These are phyloP conservation scores for Vesta saturnalis DNA, from an alignment of 2,888 invertebrate species.

Conservation along the genomic window DNA sequence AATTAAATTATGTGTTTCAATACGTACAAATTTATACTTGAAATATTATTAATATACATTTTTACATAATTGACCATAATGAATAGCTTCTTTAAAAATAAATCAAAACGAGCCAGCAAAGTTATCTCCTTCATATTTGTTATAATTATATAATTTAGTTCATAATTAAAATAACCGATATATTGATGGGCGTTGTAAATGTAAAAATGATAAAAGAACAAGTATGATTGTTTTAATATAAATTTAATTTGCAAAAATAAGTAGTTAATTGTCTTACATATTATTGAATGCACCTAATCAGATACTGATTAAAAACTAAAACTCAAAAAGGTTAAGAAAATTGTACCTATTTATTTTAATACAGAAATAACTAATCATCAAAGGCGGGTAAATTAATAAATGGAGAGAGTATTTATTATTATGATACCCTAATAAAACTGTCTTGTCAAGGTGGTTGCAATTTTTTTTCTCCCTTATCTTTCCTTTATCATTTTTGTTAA, in stretches of 20 bases:
- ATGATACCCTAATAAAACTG: too few species aligned
- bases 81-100: neutral
- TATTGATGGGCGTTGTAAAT: neutral
- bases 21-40: conserved; percentile 11
- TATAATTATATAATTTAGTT: neutral
- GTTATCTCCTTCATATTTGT: neutral
- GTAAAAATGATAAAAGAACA: neutral
- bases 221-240: neutral
- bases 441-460: too few species aligned
- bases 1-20: conserved; percentile 22
- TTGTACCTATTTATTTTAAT: conserved; percentile 27
- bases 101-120: neutral
- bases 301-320: neutral
- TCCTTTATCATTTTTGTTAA: too few species aligned
- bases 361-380: conserved; percentile 35
- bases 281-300: neutral
- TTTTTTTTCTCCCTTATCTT: too few species aligned
- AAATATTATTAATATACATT: too few species aligned
- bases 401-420: too few species aligned
- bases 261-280: conserved; percentile 19
- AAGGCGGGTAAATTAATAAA: conserved; percentile 26
- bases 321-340: conserved; percentile 13
- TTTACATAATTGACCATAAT: conserved; percentile 10
- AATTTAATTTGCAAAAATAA: conserved; percentile 31
- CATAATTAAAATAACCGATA: neutral